Conservation (phyloP, 2,888 invertebrate species). For the Hecatera dysodea region DNA sequence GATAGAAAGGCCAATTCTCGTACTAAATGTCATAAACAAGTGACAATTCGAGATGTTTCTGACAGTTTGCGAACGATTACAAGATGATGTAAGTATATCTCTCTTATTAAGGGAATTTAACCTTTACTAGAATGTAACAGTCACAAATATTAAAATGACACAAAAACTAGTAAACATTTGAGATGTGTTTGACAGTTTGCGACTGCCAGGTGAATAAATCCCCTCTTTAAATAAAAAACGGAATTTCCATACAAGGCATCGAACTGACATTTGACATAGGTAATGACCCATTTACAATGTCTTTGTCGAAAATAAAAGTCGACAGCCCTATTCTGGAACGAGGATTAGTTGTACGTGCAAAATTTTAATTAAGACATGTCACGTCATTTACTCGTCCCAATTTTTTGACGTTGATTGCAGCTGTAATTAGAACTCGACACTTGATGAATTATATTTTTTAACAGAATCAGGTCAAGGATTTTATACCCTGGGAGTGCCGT, state of each 20-base stretch:
- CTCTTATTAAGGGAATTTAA: too few species aligned
- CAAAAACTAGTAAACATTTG: too few species aligned
- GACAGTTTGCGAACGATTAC: too few species aligned
- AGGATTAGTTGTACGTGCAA: conserved; percentile 60
- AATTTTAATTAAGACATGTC: conserved; percentile 71
- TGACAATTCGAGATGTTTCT: too few species aligned
- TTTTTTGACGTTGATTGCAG: conserved; percentile 67
- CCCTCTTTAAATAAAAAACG: background rate
- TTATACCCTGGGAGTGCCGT: conserved; percentile 44
- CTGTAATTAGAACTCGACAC: conserved; percentile 63
- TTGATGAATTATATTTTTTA: conserved; percentile 61
- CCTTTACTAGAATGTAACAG: too few species aligned
- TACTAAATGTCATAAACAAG: too few species aligned
- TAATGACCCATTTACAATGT: conserved; percentile 4
- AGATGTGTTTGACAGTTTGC: too few species aligned
- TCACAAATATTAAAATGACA: too few species aligned
- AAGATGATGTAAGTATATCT: too few species aligned
- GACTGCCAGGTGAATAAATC: too few species aligned
- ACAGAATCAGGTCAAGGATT: conserved; percentile 62
- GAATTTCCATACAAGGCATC: background rate
- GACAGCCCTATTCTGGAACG: conserved; percentile 56
- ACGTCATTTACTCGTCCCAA: conserved; percentile 63
- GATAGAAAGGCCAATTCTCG: too few species aligned
- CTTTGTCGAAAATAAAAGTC: background rate
- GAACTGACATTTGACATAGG: conserved; percentile 1